phyloP scores from a whole-genome alignment of 2,888 invertebrate species.

The Drosophila acutilabella region DNA sequence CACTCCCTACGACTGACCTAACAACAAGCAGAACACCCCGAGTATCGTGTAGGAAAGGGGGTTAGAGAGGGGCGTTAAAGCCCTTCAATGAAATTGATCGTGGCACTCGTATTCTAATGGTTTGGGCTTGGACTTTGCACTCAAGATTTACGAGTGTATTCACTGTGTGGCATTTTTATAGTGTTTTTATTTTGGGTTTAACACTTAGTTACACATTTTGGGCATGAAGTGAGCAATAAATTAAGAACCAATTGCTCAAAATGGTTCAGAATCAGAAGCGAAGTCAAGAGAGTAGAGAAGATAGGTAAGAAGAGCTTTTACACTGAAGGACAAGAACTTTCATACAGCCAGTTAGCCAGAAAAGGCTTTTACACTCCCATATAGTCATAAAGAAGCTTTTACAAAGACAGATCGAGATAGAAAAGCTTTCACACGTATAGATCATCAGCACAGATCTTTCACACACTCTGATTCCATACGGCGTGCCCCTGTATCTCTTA shows the following conservation, averaged over 20 bases:
- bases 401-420: not conserved
- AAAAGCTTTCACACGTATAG: not conserved
- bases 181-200: conserved; percentile 52
- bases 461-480: too few species aligned
- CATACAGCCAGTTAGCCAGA: not conserved
- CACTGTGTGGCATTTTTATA: conserved; percentile 53
- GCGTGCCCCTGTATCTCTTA: not conserved
- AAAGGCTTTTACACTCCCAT: not conserved
- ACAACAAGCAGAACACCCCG: conserved; percentile 32
- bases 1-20: conserved; percentile 64
- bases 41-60: not conserved
- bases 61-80: not conserved
- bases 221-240: conserved; percentile 42
- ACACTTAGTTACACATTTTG: conserved; percentile 42
- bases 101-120: conserved; percentile 61
- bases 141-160: conserved; percentile 52
- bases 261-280: too few species aligned
- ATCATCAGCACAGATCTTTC: too few species aligned
- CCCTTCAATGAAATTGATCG: conserved; percentile 76
- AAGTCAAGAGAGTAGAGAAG: too few species aligned
- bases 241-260: conserved; percentile 30
- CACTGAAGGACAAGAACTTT: not conserved
- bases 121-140: conserved; percentile 39
- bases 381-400: not conserved
- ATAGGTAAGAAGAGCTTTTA: conserved; percentile 3